Evolutionary conservation across 2,888 invertebrate genomes (phyloP), one percentile per base, ranked within the genome.

Genomic region (Polyommatus iphigenia): DNA sequence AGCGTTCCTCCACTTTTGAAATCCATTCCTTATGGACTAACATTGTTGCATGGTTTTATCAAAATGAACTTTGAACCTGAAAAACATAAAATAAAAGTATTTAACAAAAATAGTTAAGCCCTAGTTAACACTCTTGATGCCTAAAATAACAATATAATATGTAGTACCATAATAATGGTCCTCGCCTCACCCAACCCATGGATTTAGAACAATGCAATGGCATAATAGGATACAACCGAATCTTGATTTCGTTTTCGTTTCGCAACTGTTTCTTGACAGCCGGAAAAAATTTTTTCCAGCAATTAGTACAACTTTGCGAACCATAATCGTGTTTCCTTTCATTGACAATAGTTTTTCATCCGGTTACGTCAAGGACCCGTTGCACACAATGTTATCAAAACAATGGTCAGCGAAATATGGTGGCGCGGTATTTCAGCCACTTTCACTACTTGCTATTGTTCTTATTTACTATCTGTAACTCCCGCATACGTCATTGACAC

Each of bases 391-490:
- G 89, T 85, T 86, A 86, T 87, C 83, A 84, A 86, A 90, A 94
- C 94, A 94, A 94, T 93, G 84, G 89, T 87, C 85, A 85, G 75
- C 50, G 2, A 54, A 54, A 75, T 75, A 75, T 54, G 29, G 84
- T 88, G 88, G 78, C 62, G 57, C 88, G 89, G 87, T 91, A 88
- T 86, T 88, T 88, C 83, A 85, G 88, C 83, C 88, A 93, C 93
- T 94, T 94, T 94, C 93, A 89, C 94, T 91, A 83, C 84, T 83
- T 81, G 83, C 88, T 85, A 92, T 93, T 93, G 92, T 92, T 89
- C 86, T 84, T 87, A 89, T 88, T 88, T 88, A 86, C 84, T 85
- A 88, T 88, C 87, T 88, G 85, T 85, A 84, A 83, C 81, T 84
- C 83, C 83, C 85, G 84, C 57, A 78, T 36, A 84, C 86, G 85